Percentiles rank a stretch among this genome's conserved stretches.
These are phyloP conservation scores for Murina feae DNA, from an alignment of 2,113 vertebrate genomes.

Conservation along the genomic window DNA sequence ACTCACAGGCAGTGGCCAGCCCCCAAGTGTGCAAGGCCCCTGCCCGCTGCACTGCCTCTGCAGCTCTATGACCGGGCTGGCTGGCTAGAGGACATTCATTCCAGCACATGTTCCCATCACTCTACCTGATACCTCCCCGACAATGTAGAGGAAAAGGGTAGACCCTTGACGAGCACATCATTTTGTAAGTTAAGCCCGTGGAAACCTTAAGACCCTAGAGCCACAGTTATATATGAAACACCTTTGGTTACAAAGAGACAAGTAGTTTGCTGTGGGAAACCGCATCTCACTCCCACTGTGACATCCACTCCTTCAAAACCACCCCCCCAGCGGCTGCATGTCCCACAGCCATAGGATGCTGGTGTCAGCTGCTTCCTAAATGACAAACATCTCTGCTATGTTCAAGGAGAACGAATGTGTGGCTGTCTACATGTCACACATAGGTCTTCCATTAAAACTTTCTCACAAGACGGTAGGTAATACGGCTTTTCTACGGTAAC, in stretches of 20 bases:
- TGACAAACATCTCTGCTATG: not conserved
- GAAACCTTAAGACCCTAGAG: not conserved
- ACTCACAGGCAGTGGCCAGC: not conserved
- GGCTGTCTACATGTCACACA: fast-evolving
- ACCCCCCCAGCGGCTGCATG: fast-evolving
- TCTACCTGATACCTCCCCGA: not conserved
- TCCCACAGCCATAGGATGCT: fast-evolving
- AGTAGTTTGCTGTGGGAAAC: not conserved
- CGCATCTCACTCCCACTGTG: fast-evolving
- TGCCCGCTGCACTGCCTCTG: fast-evolving
- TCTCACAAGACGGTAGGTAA: fast-evolving
- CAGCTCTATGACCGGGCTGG: fast-evolving
- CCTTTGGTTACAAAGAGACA: not conserved
- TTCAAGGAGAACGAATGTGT: not conserved
- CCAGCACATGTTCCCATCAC: fast-evolving
- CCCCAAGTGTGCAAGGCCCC: not conserved
- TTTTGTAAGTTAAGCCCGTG: not conserved
- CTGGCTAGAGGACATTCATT: fast-evolving
- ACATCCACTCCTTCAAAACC: not conserved
- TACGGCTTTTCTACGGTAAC: fast-evolving
- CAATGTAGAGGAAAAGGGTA: fast-evolving
- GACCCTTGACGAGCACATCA: not conserved
- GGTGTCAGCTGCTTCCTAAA: not conserved
- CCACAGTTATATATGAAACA: not conserved
- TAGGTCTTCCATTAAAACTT: fast-evolving